These are phyloP conservation scores for Xestia rhomboidea DNA, from an alignment of 2,888 invertebrate genomes.

Conservation along the genomic window DNA sequence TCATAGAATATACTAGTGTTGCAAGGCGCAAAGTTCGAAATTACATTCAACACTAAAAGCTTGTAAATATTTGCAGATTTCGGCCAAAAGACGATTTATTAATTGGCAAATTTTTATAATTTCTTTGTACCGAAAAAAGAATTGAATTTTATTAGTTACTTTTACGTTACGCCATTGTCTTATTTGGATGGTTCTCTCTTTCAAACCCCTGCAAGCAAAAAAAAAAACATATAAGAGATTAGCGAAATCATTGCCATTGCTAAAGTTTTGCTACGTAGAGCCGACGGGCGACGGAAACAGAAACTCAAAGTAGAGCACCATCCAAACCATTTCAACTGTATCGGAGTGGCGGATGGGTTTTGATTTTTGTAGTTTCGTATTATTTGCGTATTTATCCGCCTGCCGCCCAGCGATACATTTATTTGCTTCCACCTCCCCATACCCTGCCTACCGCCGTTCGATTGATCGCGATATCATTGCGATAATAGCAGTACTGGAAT, in stretches of 20 bases:
- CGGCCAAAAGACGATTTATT: not conserved
- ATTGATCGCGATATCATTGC: constrained; percentile 91
- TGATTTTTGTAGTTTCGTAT: constrained; percentile 91
- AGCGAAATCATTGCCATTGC: not conserved
- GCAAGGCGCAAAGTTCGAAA: too few species aligned
- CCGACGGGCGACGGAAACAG: not conserved
- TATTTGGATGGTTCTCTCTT: not conserved
- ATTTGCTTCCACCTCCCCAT: constrained; percentile 81
- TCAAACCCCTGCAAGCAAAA: not conserved
- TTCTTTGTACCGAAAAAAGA: too few species aligned
- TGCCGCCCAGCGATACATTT: constrained; percentile 90
- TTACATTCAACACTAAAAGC: too few species aligned
- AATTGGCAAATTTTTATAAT: not conserved
- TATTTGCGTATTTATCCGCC: constrained; percentile 91
- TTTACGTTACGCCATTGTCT: not conserved
- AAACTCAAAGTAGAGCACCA: constrained; percentile 76
- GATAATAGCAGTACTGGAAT: constrained; percentile 87
- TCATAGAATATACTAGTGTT: too few species aligned
- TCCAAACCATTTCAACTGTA: constrained; percentile 71
- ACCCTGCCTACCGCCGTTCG: constrained; percentile 80
- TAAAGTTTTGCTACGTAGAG: not conserved
- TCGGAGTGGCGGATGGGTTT: constrained; percentile 90
- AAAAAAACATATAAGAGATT: too few species aligned
- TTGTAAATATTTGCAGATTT: not conserved
- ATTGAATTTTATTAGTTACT: too few species aligned